Percentiles rank a stretch among this genome's conserved stretches.
phyloP scores from a whole-genome alignment of 2,797 vertebrate genomes.

The Peromyscus eremicus region DNA sequence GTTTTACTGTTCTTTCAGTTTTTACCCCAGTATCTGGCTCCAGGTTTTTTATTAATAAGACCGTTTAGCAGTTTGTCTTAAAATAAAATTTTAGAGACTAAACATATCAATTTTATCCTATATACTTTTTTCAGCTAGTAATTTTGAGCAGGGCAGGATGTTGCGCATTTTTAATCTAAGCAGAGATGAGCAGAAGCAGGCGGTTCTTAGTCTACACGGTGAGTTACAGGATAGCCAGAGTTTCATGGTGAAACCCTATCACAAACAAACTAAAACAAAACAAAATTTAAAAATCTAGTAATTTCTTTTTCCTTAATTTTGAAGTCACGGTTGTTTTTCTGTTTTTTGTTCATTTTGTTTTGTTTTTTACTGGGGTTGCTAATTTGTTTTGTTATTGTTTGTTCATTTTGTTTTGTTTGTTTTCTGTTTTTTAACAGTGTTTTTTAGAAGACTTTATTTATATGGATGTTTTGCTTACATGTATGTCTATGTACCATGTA shows the following conservation, averaged over 20 bases:
- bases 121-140: neutral
- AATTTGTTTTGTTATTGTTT: no score
- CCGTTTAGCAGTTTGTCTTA: no score
- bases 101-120: slow-evolving; percentile 8
- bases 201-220: neutral
- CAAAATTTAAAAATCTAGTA: neutral
- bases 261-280: neutral
- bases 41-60: no score
- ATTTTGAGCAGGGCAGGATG: neutral
- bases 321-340: neutral
- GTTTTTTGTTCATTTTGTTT: no score
- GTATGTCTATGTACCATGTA: neutral
- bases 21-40: no score
- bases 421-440: neutral
- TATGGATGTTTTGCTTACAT: neutral
- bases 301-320: slow-evolving; percentile 56
- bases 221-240: neutral
- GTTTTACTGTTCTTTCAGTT: no score
- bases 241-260: neutral
- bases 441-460: neutral
- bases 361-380: no score
- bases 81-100: slow-evolving; percentile 37
- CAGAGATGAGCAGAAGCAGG: neutral
- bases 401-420: no score
- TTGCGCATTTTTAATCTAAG: neutral